Evolutionary conservation across 23 tunicate genomes (phyloP).

Genomic region (Ascidia mentula): DNA sequence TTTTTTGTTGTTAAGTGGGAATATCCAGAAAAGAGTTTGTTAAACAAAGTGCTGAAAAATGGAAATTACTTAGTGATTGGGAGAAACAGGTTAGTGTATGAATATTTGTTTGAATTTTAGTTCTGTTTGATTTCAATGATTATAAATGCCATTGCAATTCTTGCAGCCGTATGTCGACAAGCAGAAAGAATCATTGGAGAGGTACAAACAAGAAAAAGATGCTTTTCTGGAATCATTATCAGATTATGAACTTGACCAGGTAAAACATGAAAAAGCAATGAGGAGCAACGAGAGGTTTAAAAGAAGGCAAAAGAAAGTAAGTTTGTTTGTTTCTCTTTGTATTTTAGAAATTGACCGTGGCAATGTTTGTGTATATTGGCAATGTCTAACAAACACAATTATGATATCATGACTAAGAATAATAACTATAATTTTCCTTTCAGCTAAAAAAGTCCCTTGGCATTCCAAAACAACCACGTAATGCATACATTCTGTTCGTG

Average conservation of each 20-base stretch:
- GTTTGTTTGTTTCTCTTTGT: too few species aligned
- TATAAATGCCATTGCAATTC: not conserved
- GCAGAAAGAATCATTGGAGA: not conserved
- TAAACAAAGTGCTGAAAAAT: not conserved
- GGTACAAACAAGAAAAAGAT: not conserved
- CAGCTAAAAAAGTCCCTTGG: not conserved
- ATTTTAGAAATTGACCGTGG: too few species aligned
- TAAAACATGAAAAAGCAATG: not conserved
- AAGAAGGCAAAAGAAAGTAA: not conserved
- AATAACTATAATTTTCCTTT: too few species aligned
- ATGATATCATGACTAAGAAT: too few species aligned
- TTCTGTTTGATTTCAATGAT: too few species aligned
- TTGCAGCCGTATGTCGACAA: not conserved
- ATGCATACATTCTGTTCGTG: not conserved
- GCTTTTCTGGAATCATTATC: not conserved
- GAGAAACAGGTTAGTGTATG: not conserved
- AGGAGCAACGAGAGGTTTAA: not conserved
- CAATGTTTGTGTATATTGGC: too few species aligned
- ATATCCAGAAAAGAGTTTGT: not conserved
- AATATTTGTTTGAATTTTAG: too few species aligned
- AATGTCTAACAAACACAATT: too few species aligned
- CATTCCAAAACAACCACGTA: not conserved
- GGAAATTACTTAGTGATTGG: not conserved
- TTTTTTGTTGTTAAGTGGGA: not conserved
- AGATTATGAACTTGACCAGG: conserved; percentile 2